phyloP scores from a whole-genome alignment of 2,113 vertebrate species.

The Burhinus oedicnemus region DNA sequence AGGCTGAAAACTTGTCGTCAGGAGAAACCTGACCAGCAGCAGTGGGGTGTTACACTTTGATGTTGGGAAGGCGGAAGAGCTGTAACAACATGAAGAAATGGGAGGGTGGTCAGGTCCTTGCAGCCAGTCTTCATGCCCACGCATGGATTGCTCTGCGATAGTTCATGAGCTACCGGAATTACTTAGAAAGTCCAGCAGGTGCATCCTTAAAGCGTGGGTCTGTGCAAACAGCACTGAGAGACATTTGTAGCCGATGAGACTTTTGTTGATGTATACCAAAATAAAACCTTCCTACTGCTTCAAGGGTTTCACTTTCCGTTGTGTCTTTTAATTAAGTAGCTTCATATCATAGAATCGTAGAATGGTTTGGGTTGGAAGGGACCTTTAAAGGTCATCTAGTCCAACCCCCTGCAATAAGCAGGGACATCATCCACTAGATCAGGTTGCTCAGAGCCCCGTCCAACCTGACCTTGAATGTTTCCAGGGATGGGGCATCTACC shows the following conservation, averaged over 20 bases:
- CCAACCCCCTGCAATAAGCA: not conserved
- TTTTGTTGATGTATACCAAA: not conserved
- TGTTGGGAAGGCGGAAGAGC: not conserved
- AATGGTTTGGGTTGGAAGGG: not conserved
- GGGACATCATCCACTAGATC: not conserved
- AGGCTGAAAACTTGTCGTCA: not conserved
- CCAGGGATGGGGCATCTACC: not conserved
- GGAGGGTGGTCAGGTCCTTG: not conserved
- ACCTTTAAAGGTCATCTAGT: not conserved
- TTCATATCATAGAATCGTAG: not conserved
- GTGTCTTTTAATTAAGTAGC: not conserved
- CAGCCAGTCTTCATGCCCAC: not conserved
- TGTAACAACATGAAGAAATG: not conserved
- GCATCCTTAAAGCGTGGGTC: not conserved
- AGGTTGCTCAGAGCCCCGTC: not conserved
- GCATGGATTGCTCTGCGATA: fast-evolving
- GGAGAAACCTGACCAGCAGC: not conserved
- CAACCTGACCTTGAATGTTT: not conserved
- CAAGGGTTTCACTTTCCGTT: not conserved
- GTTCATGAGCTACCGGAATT: not conserved
- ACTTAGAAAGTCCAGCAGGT: not conserved
- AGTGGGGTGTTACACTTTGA: not conserved
- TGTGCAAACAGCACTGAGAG: not conserved
- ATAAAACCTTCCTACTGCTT: not conserved
- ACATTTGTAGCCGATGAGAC: not conserved